Percentiles rank a stretch among this genome's conserved stretches.
Evolutionary conservation across 2,797 vertebrate genomes (phyloP).

Genomic region (Pipistrellus nathusii): DNA sequence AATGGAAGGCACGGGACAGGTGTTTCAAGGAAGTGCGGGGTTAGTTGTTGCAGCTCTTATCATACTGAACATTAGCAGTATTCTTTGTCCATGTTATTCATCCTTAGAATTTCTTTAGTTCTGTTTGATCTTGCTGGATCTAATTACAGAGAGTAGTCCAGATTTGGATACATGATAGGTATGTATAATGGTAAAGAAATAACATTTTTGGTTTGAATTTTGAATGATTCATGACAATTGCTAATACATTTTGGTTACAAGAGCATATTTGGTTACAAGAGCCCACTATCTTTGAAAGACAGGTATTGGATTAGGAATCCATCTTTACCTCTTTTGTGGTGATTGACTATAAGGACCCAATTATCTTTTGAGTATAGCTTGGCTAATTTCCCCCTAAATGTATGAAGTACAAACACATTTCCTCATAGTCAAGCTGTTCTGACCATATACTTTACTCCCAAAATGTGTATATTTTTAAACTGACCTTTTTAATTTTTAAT

Average conservation of each 20-base stretch:
- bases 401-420: slow-evolving; percentile 13
- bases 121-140: not conserved
- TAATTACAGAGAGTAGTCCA: not conserved
- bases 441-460: not conserved
- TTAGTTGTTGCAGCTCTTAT: not conserved
- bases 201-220: not conserved
- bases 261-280: not conserved
- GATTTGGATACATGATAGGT: not conserved
- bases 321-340: slow-evolving; percentile 26
- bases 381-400: not conserved
- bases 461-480: not conserved
- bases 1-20: not conserved
- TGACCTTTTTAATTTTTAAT: not conserved
- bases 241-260: slow-evolving; percentile 39
- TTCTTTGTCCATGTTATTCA: not conserved
- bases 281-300: not conserved
- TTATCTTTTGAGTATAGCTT: slow-evolving; percentile 28
- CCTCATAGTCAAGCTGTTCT: not conserved
- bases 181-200: not conserved
- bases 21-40: not conserved
- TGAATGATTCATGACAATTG: not conserved
- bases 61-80: not conserved
- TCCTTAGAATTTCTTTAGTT: slow-evolving; percentile 21
- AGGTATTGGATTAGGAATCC: not conserved
- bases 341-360: not conserved